These are phyloP conservation scores for Glandiceps talaboti DNA, from an alignment of 53 echinoderm and acorn worm genomes.

Conservation along the genomic window DNA sequence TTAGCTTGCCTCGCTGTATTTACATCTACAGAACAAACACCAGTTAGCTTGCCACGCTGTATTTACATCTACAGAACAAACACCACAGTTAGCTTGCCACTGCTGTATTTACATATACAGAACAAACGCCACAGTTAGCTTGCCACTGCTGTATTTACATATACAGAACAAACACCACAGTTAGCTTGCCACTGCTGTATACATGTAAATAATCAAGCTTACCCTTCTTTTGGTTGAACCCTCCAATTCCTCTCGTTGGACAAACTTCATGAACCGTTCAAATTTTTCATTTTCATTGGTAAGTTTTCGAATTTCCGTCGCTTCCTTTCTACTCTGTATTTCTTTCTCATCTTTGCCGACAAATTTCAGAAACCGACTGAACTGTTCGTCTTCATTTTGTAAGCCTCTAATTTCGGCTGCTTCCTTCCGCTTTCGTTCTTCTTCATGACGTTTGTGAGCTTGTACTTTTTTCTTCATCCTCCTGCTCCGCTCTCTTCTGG, in stretches of 20 bases:
- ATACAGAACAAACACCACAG: no score
- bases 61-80: no score
- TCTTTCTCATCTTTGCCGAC: neutral
- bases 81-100: no score
- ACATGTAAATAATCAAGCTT: no score
- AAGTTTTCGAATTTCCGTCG: slow-evolving; percentile 27
- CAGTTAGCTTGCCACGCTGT: no score
- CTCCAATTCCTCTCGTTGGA: neutral
- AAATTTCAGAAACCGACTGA: slow-evolving; percentile 18
- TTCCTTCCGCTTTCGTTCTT: slow-evolving; percentile 1
- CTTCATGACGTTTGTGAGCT: neutral
- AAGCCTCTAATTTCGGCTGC: slow-evolving; percentile 26
- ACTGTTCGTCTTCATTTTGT: slow-evolving; percentile 26
- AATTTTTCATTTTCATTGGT: slow-evolving; percentile 28
- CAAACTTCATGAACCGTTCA: slow-evolving; percentile 19
- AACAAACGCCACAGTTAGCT: no score
- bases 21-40: no score
- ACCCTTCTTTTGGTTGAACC: neutral
- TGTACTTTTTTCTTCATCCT: neutral
- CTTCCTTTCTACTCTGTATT: slow-evolving; percentile 5
- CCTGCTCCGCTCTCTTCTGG: neutral
- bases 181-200: no score
- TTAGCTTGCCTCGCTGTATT: no score
- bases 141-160: no score
- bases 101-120: no score